Evolutionary conservation across 2,797 vertebrate genomes (phyloP).

Genomic region (Nannoperca obscura): DNA sequence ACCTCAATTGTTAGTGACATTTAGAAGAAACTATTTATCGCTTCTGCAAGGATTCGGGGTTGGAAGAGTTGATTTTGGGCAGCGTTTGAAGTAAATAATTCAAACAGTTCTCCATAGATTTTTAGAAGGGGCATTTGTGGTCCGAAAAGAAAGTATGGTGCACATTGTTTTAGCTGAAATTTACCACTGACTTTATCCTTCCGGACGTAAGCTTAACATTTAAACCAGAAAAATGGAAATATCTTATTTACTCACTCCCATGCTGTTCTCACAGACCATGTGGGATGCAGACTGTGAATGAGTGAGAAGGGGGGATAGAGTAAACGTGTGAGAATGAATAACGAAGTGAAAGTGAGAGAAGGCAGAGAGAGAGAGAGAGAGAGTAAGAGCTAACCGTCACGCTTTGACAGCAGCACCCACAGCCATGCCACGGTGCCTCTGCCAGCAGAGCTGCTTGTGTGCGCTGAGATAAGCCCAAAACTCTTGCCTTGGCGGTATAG

Average conservation of each 20-base stretch:
- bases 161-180: slow-evolving; percentile 16
- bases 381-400: slow-evolving; percentile 65
- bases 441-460: slow-evolving; percentile 80
- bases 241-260: slow-evolving; percentile 1
- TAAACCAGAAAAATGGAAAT: slow-evolving; percentile 31
- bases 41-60: background rate
- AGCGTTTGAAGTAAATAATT: background rate
- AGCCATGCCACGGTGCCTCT: slow-evolving; percentile 62
- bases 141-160: background rate
- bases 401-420: slow-evolving; percentile 69
- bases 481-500: slow-evolving; percentile 63
- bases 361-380: slow-evolving; percentile 16
- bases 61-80: background rate
- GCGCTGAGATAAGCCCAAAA: slow-evolving; percentile 74
- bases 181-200: background rate
- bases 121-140: background rate
- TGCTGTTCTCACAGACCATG: slow-evolving; percentile 4
- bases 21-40: background rate
- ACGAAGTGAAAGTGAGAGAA: slow-evolving; percentile 19
- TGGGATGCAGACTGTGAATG: slow-evolving; percentile 30
- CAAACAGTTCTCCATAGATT: background rate
- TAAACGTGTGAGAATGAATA: slow-evolving; percentile 31
- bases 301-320: background rate
- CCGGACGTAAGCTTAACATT: slow-evolving; percentile 17
- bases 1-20: background rate